These are phyloP conservation scores for Heteromormyrus szaboi DNA, from an alignment of 2,797 vertebrate species.

Conservation along the genomic window DNA sequence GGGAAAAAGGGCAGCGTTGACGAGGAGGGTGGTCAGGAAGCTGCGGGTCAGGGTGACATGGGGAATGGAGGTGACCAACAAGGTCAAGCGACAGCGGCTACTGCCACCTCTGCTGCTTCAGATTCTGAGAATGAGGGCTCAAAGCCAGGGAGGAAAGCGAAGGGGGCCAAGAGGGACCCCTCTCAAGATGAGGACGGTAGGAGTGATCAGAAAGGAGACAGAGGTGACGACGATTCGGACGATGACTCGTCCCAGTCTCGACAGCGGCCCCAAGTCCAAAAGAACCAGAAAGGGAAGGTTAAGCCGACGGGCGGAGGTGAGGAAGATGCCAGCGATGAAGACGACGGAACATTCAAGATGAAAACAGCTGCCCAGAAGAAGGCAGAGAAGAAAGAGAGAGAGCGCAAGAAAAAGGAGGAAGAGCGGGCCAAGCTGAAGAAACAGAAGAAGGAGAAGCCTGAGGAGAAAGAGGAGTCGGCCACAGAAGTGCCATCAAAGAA, in stretches of 20 bases:
- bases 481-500: constrained; percentile 35
- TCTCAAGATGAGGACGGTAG: constrained; percentile 67
- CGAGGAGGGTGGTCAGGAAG: constrained; percentile 67
- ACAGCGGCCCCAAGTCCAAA: constrained; percentile 67
- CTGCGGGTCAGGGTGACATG: constrained; percentile 55
- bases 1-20: constrained; percentile 70
- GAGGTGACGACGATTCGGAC: constrained; percentile 65
- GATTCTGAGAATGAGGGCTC: constrained; percentile 67
- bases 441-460: constrained; percentile 68
- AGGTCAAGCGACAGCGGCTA: constrained; percentile 53
- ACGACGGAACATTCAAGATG: constrained; percentile 73
- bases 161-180: constrained; percentile 55
- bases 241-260: constrained; percentile 53
- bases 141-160: constrained; percentile 54
- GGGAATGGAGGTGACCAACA: constrained; percentile 68
- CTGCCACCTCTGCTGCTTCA: constrained; percentile 43
- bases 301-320: constrained; percentile 52
- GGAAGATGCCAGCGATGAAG: constrained; percentile 69
- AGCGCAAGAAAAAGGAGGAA: constrained; percentile 80
- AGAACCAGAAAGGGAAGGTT: constrained; percentile 68
- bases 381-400: constrained; percentile 94
- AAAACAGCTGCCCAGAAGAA: constrained; percentile 97
- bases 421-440: constrained; percentile 76
- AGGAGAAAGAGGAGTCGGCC: constrained; percentile 40
- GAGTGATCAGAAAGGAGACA: constrained; percentile 46